Base-by-base conservation (phyloP, 2,888 invertebrate species). In the Drosophila melanocephala region DNA sequence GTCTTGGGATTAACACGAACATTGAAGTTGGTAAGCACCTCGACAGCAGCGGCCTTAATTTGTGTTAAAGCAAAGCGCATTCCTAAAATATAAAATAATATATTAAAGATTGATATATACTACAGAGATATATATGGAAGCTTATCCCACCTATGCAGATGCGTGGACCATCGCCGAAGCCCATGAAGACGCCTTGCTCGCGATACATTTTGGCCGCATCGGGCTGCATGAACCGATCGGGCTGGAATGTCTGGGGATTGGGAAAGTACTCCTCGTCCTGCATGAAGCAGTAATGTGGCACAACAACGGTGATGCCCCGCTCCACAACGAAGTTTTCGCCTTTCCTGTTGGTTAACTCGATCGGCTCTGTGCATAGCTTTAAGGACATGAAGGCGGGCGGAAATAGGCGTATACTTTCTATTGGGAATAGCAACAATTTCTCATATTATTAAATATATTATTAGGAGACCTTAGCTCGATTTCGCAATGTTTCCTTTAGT, bases 101-200 rank as follows among this genome's bases (percentile, higher is more conserved):
- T 16, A 28, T 56, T 22, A 12, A 5, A 5, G n/a, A 19, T 22
- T 10, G 0, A 9, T n/a, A 32, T 22, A 5, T 0, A 5, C 16
- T 32, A 42, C 5, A 5, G 32, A 33, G 1, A 28, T 30, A 10
- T 10, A 28, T 28, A 16, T 32, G 4, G 12, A 16, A 10, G 5
- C 16, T 37, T 0, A 3, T 44, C 72, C 53, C 19, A 92, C 93
- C 93, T 58, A 93, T 78, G 67, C 93, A 93, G 10, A 89, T 65
- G 59, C 93, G 87, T 0, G 93, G 93, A 5, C 93, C 94, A 78
- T 93, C 92, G 1, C 93, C 92, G 52, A 93, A 93, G 2, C 86
- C 89, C 56, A 90, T 81, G 52, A 81, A 93, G 0, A 85, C 81
- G 6, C 93, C 93, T 22, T 79, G 78, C 5, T 93, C 93, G 0